Evolutionary conservation across 2,888 invertebrate species (phyloP).

Genomic region (Mongoloraphidia duomilia): DNA sequence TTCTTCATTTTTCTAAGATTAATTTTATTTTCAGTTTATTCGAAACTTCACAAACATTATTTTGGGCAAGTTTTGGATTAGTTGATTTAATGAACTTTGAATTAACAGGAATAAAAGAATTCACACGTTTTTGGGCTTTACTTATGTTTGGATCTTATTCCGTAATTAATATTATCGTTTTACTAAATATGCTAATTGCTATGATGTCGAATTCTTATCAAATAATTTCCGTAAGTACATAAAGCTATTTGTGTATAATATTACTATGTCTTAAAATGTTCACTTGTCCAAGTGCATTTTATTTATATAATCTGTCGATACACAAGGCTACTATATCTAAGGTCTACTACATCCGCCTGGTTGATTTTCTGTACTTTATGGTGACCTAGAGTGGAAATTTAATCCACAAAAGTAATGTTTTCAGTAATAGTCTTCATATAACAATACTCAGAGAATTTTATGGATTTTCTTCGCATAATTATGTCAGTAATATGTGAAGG

Average conservation of each 20-base stretch:
- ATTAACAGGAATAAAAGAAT: constrained; percentile 85
- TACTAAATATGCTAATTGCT: constrained; percentile 94
- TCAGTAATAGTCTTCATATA: too few relatives aligned
- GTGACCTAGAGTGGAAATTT: too few relatives aligned
- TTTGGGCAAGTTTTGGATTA: constrained; percentile 96
- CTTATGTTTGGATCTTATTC: constrained; percentile 97
- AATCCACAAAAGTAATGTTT: too few relatives aligned
- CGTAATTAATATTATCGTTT: constrained; percentile 91
- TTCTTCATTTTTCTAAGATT: constrained; percentile 3
- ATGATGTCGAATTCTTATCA: constrained; percentile 99
- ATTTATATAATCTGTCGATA: neutral
- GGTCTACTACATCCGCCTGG: too few relatives aligned
- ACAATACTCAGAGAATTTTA: too few relatives aligned
- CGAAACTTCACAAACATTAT: constrained; percentile 92
- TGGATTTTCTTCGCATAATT: too few relatives aligned
- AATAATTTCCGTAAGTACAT: constrained; percentile 77
- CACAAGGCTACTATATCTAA: too few relatives aligned
- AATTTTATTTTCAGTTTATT: constrained; percentile 59
- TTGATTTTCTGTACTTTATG: too few relatives aligned
- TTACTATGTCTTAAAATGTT: too few relatives aligned
- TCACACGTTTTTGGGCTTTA: constrained; percentile 92
- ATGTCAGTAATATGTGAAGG: too few relatives aligned
- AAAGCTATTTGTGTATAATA: neutral
- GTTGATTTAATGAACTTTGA: constrained; percentile 91
- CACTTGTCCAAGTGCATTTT: neutral